Evolutionary conservation across 2,888 invertebrate genomes (phyloP).

Genomic region (Ectropis crepuscularia): DNA sequence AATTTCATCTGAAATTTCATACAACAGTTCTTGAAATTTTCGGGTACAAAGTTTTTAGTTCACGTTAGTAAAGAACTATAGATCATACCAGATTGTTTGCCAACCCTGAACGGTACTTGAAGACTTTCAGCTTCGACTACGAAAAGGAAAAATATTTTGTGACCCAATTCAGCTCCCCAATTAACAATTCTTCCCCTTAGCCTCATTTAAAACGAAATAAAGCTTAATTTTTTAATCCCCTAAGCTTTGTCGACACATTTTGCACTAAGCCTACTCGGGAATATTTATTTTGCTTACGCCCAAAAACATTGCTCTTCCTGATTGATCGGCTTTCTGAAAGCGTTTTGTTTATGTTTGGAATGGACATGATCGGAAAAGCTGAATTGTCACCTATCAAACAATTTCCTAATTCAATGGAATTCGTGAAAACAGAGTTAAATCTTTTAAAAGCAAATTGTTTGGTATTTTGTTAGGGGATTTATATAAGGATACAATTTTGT

Average conservation of each 20-base stretch:
- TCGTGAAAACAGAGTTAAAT: too few species aligned
- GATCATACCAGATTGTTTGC: too few species aligned
- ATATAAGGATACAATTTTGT: too few species aligned
- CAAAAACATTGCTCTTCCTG: slow-evolving; percentile 24
- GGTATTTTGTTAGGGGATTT: not conserved
- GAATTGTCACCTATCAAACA: not conserved
- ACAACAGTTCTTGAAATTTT: too few species aligned
- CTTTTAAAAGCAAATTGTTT: not conserved
- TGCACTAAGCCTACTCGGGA: slow-evolving; percentile 6
- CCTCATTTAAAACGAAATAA: slow-evolving; percentile 3
- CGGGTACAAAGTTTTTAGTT: too few species aligned
- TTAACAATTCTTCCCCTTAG: not conserved
- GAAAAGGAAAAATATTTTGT: not conserved
- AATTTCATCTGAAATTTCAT: too few species aligned
- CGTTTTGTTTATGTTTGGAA: slow-evolving; percentile 27
- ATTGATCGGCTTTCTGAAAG: slow-evolving; percentile 24
- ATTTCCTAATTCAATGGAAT: too few species aligned
- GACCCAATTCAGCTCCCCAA: slow-evolving; percentile 2
- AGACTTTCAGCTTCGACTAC: too few species aligned
- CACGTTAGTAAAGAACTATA: too few species aligned
- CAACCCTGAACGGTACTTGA: too few species aligned
- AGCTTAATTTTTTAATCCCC: slow-evolving; percentile 9
- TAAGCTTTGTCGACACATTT: slow-evolving; percentile 7
- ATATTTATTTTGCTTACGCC: slow-evolving; percentile 18
- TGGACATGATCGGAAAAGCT: slow-evolving; percentile 10